These are phyloP conservation scores for Linyphia triangularis DNA, from an alignment of 2,888 invertebrate species.

Conservation along the genomic window DNA sequence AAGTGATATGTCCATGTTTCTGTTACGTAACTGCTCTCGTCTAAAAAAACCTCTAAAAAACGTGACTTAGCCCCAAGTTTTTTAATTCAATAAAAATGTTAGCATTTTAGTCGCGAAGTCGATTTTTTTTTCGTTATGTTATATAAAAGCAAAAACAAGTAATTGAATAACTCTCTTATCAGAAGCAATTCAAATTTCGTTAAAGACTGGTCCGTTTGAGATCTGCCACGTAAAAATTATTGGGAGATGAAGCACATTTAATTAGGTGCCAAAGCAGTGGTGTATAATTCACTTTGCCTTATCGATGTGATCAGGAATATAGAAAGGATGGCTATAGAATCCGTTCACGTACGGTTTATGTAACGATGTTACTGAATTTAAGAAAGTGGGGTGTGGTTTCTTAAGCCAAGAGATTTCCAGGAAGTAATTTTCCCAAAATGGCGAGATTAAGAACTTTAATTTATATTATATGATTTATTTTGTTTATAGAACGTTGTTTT, in stretches of 20 bases:
- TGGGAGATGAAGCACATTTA: neutral
- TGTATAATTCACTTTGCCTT: neutral
- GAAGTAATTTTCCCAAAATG: neutral
- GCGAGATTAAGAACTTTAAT: too few relatives aligned
- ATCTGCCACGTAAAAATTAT: too few relatives aligned
- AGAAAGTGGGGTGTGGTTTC: neutral
- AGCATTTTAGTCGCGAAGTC: neutral
- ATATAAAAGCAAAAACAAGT: neutral
- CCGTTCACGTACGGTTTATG: neutral
- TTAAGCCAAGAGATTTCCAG: neutral
- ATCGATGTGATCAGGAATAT: neutral
- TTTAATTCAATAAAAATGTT: neutral
- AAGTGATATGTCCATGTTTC: neutral
- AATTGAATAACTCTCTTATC: neutral
- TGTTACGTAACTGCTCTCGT: neutral
- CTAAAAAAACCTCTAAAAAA: neutral
- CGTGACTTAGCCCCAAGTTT: neutral
- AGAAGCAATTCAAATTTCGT: neutral
- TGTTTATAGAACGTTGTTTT: too few relatives aligned
- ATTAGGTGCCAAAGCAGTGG: neutral
- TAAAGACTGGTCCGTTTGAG: neutral
- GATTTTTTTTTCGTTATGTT: neutral
- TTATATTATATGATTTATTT: too few relatives aligned
- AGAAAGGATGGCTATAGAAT: neutral
- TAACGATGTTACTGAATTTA: neutral